Evolutionary conservation across 2,113 vertebrate species (phyloP).

Genomic region (Setophaga petechia): DNA sequence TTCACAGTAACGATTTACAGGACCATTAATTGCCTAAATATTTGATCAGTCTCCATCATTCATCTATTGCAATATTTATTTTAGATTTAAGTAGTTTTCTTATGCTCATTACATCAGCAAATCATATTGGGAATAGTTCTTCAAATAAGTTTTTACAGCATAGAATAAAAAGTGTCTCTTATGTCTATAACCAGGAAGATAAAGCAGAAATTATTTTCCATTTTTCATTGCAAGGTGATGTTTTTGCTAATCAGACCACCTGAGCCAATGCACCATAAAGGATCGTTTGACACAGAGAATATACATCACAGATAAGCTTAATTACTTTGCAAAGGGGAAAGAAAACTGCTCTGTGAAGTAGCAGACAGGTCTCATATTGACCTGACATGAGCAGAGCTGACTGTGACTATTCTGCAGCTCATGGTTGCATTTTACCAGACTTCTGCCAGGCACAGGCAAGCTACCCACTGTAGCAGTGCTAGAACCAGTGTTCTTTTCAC

Average conservation of each 20-base stretch:
- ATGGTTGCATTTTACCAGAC: neutral
- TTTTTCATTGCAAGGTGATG: neutral
- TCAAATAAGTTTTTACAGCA: slow-evolving; percentile 9
- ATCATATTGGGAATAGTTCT: slow-evolving; percentile 8
- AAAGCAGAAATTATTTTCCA: slow-evolving; percentile 13
- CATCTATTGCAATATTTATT: slow-evolving; percentile 56
- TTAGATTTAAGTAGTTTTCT: slow-evolving; percentile 26
- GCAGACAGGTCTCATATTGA: neutral
- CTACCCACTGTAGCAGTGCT: neutral
- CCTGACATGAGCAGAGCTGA: neutral
- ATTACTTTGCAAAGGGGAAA: slow-evolving; percentile 19
- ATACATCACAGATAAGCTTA: neutral
- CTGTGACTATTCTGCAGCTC: neutral
- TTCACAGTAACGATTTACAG: slow-evolving; percentile 30
- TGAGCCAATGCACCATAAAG: neutral
- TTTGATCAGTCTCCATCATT: slow-evolving; percentile 35
- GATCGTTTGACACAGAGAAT: neutral
- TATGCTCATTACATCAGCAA: slow-evolving; percentile 16
- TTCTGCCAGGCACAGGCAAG: neutral
- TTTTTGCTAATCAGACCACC: neutral
- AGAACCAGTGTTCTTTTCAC: neutral
- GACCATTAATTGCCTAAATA: slow-evolving; percentile 52
- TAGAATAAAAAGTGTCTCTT: neutral
- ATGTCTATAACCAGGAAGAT: neutral
- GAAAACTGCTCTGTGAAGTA: neutral